Conservation (phyloP, 2,797 vertebrate genomes). For the Coranthus polyacanthus region DNA sequence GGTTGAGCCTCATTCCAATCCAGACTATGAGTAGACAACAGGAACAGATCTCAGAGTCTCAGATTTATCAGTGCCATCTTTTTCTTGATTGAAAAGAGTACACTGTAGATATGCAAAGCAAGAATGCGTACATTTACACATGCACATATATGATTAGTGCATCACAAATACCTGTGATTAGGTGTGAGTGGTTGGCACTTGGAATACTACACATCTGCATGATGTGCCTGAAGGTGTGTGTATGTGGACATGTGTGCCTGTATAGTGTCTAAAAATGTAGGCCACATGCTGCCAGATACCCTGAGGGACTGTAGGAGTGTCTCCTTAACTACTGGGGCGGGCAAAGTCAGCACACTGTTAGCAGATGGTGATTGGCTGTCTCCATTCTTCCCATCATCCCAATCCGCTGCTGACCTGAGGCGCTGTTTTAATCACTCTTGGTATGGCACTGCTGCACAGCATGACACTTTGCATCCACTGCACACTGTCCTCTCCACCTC, state of each 20-base stretch:
- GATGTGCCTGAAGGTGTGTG: conserved; percentile 33
- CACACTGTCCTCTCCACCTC: conserved; percentile 29
- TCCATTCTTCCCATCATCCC: conserved; percentile 59
- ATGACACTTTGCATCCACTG: conserved; percentile 32
- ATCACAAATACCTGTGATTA: conserved; percentile 45
- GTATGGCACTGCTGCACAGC: conserved; percentile 32
- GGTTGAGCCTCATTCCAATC: too few relatives aligned
- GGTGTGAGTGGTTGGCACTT: conserved; percentile 23
- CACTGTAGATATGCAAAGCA: background rate
- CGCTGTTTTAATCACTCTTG: conserved; percentile 79
- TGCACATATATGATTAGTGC: conserved; percentile 10
- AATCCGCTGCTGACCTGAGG: conserved; percentile 70
- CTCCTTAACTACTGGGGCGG: conserved; percentile 66
- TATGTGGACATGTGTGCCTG: conserved; percentile 18
- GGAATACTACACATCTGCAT: background rate
- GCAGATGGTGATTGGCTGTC: conserved; percentile 69
- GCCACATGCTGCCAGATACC: conserved; percentile 46
- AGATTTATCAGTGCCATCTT: background rate
- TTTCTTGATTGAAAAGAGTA: conserved; percentile 16
- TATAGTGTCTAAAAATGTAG: conserved; percentile 52
- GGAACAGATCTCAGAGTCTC: too few relatives aligned
- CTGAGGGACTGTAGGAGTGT: conserved; percentile 51
- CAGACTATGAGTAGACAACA: too few relatives aligned
- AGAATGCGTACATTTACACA: conserved; percentile 17
- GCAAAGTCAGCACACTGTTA: conserved; percentile 67